phyloP scores from a whole-genome alignment of 2,888 invertebrate species.

The Dryococelus australis region DNA sequence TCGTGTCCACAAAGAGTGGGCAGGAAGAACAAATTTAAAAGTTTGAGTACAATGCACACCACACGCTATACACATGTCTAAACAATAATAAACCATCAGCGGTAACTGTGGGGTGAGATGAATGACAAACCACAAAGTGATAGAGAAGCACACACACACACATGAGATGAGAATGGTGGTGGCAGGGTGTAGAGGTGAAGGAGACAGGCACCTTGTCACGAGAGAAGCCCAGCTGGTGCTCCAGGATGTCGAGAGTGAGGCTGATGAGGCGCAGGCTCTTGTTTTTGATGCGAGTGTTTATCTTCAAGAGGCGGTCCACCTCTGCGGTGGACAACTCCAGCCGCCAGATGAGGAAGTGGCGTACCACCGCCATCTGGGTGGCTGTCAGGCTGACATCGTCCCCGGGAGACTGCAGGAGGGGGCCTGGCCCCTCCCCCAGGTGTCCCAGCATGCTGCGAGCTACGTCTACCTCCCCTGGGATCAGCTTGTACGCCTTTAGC shows the following conservation, averaged over 20 bases:
- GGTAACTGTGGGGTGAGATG: too few species aligned
- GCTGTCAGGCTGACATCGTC: background rate
- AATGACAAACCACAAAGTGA: too few species aligned
- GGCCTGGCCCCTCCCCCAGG: slow-evolving; percentile 43
- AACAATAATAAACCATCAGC: too few species aligned
- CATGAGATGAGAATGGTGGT: too few species aligned
- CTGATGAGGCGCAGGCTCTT: slow-evolving; percentile 63
- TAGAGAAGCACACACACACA: too few species aligned
- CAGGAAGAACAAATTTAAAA: too few species aligned
- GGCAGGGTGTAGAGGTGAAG: too few species aligned
- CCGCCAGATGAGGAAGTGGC: slow-evolving; percentile 56
- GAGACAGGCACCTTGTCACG: slow-evolving; percentile 53
- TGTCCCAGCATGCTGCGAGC: slow-evolving; percentile 54
- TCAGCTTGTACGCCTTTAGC: slow-evolving; percentile 57
- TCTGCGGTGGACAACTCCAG: slow-evolving; percentile 57
- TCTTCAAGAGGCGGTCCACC: slow-evolving; percentile 55
- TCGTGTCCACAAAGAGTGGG: too few species aligned
- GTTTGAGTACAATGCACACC: too few species aligned
- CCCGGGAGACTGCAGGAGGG: background rate
- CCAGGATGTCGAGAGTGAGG: slow-evolving; percentile 64
- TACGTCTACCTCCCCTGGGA: slow-evolving; percentile 58
- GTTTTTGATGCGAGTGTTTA: slow-evolving; percentile 56
- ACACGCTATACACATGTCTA: too few species aligned
- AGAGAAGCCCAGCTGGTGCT: slow-evolving; percentile 65
- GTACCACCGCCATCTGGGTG: slow-evolving; percentile 26